Conservation (phyloP, 2,888 invertebrate species). For the Cartodere bifasciata region DNA sequence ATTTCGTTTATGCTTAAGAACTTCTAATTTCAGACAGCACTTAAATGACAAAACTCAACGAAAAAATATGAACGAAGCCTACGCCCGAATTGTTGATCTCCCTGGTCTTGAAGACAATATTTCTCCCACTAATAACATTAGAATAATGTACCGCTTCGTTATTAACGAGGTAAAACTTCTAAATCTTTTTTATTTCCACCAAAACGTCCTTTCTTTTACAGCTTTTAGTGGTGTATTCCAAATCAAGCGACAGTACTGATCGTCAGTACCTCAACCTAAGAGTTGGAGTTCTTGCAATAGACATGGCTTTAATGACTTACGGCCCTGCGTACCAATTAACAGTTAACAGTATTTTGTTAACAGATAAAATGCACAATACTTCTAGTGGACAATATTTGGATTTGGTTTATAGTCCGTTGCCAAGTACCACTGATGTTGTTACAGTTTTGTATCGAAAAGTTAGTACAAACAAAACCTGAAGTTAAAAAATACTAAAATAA, state of each 20-base stretch:
- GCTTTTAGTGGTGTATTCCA: slow-evolving; percentile 53
- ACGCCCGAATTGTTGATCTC: slow-evolving; percentile 62
- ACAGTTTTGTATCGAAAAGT: slow-evolving; percentile 68
- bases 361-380: slow-evolving; percentile 65
- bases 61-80: slow-evolving; percentile 44
- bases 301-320: slow-evolving; percentile 64
- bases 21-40: too few species aligned
- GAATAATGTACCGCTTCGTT: slow-evolving; percentile 54
- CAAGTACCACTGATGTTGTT: slow-evolving; percentile 48
- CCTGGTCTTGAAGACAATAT: slow-evolving; percentile 76
- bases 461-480: not conserved
- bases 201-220: slow-evolving; percentile 24
- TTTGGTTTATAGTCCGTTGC: slow-evolving; percentile 49
- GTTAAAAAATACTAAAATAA: slow-evolving; percentile 6
- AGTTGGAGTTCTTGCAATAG: slow-evolving; percentile 54
- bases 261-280: slow-evolving; percentile 63
- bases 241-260: slow-evolving; percentile 51
- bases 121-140: slow-evolving; percentile 63
- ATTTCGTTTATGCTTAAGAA: too few species aligned
- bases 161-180: slow-evolving; percentile 47
- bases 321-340: slow-evolving; percentile 67
- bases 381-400: slow-evolving; percentile 65
- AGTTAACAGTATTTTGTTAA: slow-evolving; percentile 48
- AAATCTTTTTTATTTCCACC: not conserved
- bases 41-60: too few species aligned